Conservation (phyloP, 2,888 invertebrate genomes). For the Pecten maximus region DNA sequence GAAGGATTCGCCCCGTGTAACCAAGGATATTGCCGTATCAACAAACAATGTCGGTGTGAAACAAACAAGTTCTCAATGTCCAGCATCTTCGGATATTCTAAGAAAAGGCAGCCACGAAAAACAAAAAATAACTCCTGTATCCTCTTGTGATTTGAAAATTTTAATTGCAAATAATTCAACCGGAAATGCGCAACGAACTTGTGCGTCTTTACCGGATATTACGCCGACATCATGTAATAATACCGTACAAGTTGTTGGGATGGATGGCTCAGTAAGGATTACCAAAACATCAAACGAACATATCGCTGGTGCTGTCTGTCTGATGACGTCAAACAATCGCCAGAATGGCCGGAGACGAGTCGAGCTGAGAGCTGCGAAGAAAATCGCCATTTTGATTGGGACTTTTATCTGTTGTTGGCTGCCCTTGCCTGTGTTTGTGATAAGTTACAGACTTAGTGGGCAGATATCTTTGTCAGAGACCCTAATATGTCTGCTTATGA, state of each 20-base stretch:
- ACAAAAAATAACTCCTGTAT: neutral
- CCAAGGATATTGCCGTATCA: neutral
- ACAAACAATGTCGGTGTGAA: neutral
- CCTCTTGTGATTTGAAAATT: neutral
- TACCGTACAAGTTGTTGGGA: neutral
- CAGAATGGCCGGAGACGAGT: conserved; percentile 70
- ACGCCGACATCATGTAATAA: neutral
- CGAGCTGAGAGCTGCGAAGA: conserved; percentile 72
- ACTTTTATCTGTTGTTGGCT: conserved; percentile 61
- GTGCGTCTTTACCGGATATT: neutral
- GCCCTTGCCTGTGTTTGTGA: conserved; percentile 56
- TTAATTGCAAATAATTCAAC: neutral
- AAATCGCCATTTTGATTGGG: conserved; percentile 65
- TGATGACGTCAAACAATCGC: conserved; percentile 70
- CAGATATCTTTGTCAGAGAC: conserved; percentile 41
- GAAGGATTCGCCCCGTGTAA: neutral
- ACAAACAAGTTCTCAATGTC: neutral
- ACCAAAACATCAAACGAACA: neutral
- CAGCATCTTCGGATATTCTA: neutral
- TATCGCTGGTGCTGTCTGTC: conserved; percentile 71
- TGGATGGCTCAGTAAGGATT: neutral
- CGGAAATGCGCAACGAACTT: neutral
- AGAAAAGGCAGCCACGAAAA: neutral
- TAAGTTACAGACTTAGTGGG: conserved; percentile 38
- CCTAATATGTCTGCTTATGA: conserved; percentile 52